Conservation (phyloP, 2,888 invertebrate genomes). For the Onchidella celtica region DNA sequence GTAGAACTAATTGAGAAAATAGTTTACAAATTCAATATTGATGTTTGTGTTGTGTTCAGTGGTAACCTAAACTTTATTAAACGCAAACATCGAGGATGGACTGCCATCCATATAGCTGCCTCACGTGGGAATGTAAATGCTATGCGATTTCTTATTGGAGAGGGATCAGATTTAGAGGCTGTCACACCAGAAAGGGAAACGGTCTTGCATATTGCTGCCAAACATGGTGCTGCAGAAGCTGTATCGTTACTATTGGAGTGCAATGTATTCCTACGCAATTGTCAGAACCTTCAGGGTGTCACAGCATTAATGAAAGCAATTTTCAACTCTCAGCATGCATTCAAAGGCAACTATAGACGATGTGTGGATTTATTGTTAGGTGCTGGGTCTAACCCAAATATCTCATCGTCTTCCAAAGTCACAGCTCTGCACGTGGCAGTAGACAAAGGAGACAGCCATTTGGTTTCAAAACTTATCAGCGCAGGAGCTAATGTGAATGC, state of each 20-base stretch:
- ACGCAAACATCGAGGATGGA: constrained; percentile 61
- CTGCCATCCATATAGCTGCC: constrained; percentile 62
- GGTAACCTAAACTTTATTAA: constrained; percentile 58
- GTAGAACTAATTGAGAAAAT: constrained; percentile 54
- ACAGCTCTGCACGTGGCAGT: constrained; percentile 74
- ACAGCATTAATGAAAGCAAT: constrained; percentile 69
- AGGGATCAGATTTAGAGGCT: constrained; percentile 62
- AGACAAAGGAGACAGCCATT: constrained; percentile 63
- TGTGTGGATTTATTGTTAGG: constrained; percentile 61
- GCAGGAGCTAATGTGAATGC: constrained; percentile 69
- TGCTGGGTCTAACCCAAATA: constrained; percentile 67
- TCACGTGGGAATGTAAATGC: constrained; percentile 55
- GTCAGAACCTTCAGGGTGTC: constrained; percentile 66
- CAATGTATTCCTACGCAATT: constrained; percentile 58
- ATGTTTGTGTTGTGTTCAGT: constrained; percentile 64
- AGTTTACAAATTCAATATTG: constrained; percentile 52
- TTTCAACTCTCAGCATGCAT: constrained; percentile 62
- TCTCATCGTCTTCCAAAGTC: constrained; percentile 62
- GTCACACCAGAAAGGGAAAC: constrained; percentile 65
- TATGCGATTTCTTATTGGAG: constrained; percentile 59
- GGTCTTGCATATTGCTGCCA: constrained; percentile 67
- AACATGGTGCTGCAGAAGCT: constrained; percentile 64
- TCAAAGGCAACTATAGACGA: constrained; percentile 61
- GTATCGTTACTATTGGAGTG: constrained; percentile 61
- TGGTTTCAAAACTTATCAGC: constrained; percentile 63